Conservation (phyloP, 2,113 vertebrate species). For the Apeltes quadracus region DNA sequence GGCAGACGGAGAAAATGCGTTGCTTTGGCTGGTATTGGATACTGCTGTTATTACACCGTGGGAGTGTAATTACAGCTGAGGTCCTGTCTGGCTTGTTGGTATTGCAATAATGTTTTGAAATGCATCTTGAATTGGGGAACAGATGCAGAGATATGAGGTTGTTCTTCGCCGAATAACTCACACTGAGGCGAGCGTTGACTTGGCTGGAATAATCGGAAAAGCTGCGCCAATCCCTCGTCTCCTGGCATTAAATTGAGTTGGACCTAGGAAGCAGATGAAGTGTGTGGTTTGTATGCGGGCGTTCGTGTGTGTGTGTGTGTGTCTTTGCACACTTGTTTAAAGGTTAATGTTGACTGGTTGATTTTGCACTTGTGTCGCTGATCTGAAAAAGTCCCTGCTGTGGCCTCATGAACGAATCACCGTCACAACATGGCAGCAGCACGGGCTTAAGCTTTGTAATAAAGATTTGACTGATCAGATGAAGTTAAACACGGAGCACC, state of each 20-base stretch:
- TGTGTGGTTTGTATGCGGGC: not conserved
- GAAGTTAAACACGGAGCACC: not conserved
- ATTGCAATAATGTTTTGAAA: conserved; percentile 6
- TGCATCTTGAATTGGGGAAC: conserved; percentile 1
- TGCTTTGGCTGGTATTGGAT: conserved; percentile 16
- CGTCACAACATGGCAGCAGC: not conserved
- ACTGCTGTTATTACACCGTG: conserved; percentile 1
- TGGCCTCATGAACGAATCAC: not conserved
- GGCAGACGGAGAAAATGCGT: conserved; percentile 8
- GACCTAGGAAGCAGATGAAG: conserved; percentile 16
- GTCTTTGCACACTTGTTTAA: too few species aligned
- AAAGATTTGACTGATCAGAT: not conserved
- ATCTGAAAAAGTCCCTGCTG: not conserved
- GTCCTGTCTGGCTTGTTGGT: conserved; percentile 14
- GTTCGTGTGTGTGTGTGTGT: too few species aligned
- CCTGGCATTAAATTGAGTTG: conserved; percentile 40
- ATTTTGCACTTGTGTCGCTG: not conserved
- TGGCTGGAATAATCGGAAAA: conserved; percentile 34
- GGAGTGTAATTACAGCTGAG: conserved; percentile 39
- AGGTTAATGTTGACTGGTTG: too few species aligned
- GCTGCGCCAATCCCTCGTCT: conserved; percentile 16
- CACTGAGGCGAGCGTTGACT: conserved; percentile 6
- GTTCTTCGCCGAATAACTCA: conserved; percentile 15
- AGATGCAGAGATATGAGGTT: not conserved
- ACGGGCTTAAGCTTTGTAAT: not conserved